Percentiles rank a stretch among this genome's conserved stretches.
phyloP scores from a whole-genome alignment of 2,797 vertebrate genomes.

The Brachyrhaphis roseni region DNA sequence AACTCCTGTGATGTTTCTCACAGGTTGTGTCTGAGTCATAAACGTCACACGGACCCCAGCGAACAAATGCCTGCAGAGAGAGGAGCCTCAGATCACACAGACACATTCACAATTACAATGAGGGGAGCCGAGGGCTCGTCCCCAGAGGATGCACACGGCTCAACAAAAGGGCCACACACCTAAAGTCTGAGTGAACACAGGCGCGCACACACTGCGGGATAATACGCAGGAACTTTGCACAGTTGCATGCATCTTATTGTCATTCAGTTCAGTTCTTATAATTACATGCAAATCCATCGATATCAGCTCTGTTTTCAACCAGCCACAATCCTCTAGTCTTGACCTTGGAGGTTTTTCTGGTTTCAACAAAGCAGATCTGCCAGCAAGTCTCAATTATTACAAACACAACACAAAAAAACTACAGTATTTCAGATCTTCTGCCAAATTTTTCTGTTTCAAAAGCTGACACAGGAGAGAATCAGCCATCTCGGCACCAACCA shows the following conservation, averaged over 20 bases:
- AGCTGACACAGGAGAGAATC: conserved; percentile 55
- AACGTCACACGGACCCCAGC: conserved; percentile 36
- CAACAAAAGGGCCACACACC: conserved; percentile 60
- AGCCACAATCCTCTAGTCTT: neutral
- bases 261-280: neutral
- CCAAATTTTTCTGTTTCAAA: conserved; percentile 66
- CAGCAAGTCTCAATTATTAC: conserved; percentile 28
- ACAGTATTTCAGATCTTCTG: conserved; percentile 50
- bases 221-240: conserved; percentile 23
- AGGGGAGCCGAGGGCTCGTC: conserved; percentile 53
- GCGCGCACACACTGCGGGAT: conserved; percentile 24
- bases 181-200: neutral
- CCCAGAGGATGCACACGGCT: conserved; percentile 55
- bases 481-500: conserved; percentile 51
- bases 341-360: neutral
- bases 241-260: neutral
- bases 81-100: conserved; percentile 45
- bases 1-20: conserved; percentile 69
- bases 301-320: neutral
- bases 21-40: conserved; percentile 65
- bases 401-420: conserved; percentile 46
- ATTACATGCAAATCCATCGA: neutral
- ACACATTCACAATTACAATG: conserved; percentile 69
- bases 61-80: conserved; percentile 42
- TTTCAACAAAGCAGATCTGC: conserved; percentile 46